phyloP scores from a whole-genome alignment of 2,888 invertebrate species.

The Meteorus colon region DNA sequence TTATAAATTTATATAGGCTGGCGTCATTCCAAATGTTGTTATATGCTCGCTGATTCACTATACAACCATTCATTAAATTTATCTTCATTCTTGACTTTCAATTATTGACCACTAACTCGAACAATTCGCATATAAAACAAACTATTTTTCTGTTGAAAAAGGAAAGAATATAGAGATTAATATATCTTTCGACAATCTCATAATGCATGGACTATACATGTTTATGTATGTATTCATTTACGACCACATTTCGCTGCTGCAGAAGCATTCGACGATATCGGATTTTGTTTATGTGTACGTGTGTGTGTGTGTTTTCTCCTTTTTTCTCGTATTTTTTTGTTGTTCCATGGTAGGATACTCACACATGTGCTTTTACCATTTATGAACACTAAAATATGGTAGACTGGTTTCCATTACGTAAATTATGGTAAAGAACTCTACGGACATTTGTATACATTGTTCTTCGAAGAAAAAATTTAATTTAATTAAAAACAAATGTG shows the following conservation, averaged over 20 bases:
- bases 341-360: not conserved
- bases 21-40: slow-evolving; percentile 9
- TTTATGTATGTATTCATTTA: slow-evolving; percentile 2
- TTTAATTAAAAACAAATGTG: not conserved
- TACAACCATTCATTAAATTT: slow-evolving; percentile 11
- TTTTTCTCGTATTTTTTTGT: not conserved
- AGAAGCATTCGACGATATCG: not conserved
- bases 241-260: not conserved
- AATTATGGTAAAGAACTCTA: not conserved
- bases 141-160: not conserved
- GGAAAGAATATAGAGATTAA: not conserved
- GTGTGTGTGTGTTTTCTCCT: not conserved
- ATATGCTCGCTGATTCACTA: slow-evolving; percentile 14
- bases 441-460: not conserved
- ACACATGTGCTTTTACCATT: not conserved
- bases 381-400: not conserved
- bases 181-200: not conserved
- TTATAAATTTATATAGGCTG: not conserved
- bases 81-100: slow-evolving; percentile 23
- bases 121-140: slow-evolving; percentile 5
- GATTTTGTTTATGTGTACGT: not conserved
- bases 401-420: slow-evolving; percentile 2
- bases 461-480: not conserved
- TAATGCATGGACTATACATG: not conserved
- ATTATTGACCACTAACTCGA: slow-evolving; percentile 19